phyloP scores from a whole-genome alignment of 2,797 vertebrate genomes.

The Enteromius argenteus region DNA sequence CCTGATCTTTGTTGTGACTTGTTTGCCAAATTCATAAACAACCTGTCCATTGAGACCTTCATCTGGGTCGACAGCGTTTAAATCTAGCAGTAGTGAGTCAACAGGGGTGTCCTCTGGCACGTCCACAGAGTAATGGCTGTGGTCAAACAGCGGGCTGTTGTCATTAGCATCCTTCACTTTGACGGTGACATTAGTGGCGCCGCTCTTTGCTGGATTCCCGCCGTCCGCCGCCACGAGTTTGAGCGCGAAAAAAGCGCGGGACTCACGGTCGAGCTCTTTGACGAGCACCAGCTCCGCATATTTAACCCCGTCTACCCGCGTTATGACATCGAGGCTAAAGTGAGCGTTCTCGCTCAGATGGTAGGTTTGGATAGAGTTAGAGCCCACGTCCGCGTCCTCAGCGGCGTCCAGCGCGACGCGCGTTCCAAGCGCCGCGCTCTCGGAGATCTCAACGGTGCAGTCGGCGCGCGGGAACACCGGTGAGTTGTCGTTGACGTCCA shows the following conservation, averaged over 20 bases:
- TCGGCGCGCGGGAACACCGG: slow-evolving; percentile 87
- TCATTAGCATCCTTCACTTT: slow-evolving; percentile 93
- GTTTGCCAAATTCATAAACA: slow-evolving; percentile 86
- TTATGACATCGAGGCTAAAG: slow-evolving; percentile 92
- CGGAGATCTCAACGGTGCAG: slow-evolving; percentile 88
- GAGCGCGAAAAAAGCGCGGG: slow-evolving; percentile 84
- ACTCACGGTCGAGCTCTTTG: slow-evolving; percentile 91
- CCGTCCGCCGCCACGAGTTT: slow-evolving; percentile 92
- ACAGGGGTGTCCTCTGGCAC: slow-evolving; percentile 88
- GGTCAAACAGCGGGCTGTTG: slow-evolving; percentile 91
- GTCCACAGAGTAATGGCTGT: slow-evolving; percentile 84
- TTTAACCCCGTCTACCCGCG: slow-evolving; percentile 92
- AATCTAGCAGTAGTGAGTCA: slow-evolving; percentile 84
- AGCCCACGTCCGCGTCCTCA: slow-evolving; percentile 88
- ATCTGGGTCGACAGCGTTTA: slow-evolving; percentile 87
- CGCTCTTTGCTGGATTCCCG: slow-evolving; percentile 83
- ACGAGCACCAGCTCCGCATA: slow-evolving; percentile 94
- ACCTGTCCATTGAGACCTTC: slow-evolving; percentile 91
- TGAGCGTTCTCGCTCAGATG: slow-evolving; percentile 90
- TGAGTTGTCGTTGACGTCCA: slow-evolving; percentile 92
- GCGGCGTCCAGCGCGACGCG: slow-evolving; percentile 89
- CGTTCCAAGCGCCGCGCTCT: slow-evolving; percentile 87
- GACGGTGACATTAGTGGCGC: slow-evolving; percentile 86
- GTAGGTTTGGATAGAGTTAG: slow-evolving; percentile 92
- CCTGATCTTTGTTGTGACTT: slow-evolving; percentile 84